These are phyloP conservation scores for Poecile montanus DNA, from an alignment of 2,797 vertebrate genomes.

Conservation along the genomic window DNA sequence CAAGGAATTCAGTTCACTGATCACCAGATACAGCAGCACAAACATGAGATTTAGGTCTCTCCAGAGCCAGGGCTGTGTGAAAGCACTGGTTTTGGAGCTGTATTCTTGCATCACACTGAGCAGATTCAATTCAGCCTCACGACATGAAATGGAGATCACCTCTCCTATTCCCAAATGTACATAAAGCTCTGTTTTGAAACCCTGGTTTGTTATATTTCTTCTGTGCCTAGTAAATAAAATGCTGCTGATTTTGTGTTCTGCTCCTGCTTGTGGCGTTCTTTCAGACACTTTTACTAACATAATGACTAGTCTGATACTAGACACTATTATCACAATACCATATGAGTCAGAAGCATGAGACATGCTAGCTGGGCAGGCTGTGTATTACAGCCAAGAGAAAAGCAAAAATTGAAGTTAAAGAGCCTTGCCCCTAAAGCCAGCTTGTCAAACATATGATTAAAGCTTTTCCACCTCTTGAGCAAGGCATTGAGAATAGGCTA, in stretches of 20 bases:
- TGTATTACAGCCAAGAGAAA: slow-evolving; percentile 34
- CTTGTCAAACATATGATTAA: slow-evolving; percentile 52
- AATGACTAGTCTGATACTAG: slow-evolving; percentile 52
- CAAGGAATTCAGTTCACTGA: background rate
- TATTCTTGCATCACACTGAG: background rate
- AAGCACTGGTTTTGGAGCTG: background rate
- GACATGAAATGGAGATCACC: background rate
- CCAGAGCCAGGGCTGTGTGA: background rate
- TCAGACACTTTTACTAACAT: slow-evolving; percentile 52
- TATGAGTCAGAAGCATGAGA: slow-evolving; percentile 60
- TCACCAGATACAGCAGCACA: background rate
- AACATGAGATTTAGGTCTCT: background rate
- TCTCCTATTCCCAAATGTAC: background rate
- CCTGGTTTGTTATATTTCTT: background rate
- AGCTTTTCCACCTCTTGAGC: slow-evolving; percentile 14
- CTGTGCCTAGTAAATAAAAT: slow-evolving; percentile 23
- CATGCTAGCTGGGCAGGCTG: slow-evolving; percentile 16
- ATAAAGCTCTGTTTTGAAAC: background rate
- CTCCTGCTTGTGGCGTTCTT: background rate
- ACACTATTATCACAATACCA: slow-evolving; percentile 48
- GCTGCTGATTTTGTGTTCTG: background rate
- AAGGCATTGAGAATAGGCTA: background rate
- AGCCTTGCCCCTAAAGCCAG: slow-evolving; percentile 19
- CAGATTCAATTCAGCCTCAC: background rate
- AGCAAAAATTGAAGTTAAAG: slow-evolving; percentile 31